These are phyloP conservation scores for Sphecodes monilicornis DNA, from an alignment of 2,888 invertebrate species.

Conservation along the genomic window DNA sequence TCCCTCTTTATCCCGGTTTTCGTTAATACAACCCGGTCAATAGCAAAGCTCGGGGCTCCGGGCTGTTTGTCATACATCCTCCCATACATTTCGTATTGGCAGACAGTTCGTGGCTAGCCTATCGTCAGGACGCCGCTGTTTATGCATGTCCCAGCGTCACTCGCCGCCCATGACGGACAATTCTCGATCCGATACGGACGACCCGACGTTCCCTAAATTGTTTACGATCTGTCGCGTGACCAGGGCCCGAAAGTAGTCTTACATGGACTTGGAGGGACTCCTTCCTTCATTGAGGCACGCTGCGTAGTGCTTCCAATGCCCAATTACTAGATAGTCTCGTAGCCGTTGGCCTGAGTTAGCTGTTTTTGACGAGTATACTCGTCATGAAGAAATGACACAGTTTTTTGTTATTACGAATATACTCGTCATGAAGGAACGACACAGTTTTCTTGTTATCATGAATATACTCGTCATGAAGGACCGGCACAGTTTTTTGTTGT, in stretches of 20 bases:
- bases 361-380: too few species aligned
- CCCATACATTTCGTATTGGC: constrained; percentile 73
- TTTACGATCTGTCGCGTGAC: constrained; percentile 40
- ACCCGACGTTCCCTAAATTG: constrained; percentile 32
- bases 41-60: constrained; percentile 50
- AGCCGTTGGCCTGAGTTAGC: too few species aligned
- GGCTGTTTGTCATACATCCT: constrained; percentile 73
- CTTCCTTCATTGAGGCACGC: not conserved
- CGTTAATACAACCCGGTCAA: constrained; percentile 63
- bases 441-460: too few species aligned
- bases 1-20: constrained; percentile 29
- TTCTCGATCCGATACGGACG: constrained; percentile 30
- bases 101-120: constrained; percentile 58
- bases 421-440: too few species aligned
- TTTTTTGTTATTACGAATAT: too few species aligned
- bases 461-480: too few species aligned
- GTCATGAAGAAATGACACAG: too few species aligned
- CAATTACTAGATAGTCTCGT: not conserved
- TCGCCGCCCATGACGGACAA: not conserved
- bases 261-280: not conserved
- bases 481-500: too few species aligned
- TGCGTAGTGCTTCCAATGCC: not conserved
- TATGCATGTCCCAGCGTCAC: constrained; percentile 57
- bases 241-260: not conserved
- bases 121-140: constrained; percentile 66